Evolutionary conservation across 2,797 vertebrate species (phyloP).

Genomic region (Craterocephalus amniculus): DNA sequence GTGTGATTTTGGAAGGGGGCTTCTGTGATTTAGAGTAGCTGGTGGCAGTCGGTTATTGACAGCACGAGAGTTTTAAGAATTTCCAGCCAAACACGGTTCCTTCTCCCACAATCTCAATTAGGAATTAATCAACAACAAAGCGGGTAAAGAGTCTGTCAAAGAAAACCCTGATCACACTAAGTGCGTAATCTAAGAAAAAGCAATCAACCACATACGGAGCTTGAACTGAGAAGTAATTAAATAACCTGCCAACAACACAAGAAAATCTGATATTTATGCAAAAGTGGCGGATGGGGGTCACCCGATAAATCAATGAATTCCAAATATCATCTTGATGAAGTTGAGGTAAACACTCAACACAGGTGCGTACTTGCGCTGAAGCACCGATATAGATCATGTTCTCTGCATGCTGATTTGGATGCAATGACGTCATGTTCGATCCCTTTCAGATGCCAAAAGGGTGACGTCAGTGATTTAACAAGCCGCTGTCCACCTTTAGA

Average conservation of each 20-base stretch:
- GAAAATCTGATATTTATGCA: constrained; percentile 37
- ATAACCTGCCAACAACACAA: constrained; percentile 40
- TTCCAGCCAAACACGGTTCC: constrained; percentile 32
- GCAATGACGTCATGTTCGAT: constrained; percentile 79
- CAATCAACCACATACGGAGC: constrained; percentile 62
- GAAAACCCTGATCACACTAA: constrained; percentile 47
- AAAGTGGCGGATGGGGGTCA: not conserved
- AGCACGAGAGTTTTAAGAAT: constrained; percentile 43
- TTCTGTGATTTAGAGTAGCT: constrained; percentile 68
- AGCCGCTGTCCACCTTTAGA: constrained; percentile 41
- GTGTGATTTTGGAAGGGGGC: constrained; percentile 75
- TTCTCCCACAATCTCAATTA: constrained; percentile 56
- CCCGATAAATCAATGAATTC: constrained; percentile 27
- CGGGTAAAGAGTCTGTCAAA: constrained; percentile 40
- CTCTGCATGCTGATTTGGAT: constrained; percentile 67
- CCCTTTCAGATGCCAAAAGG: constrained; percentile 61
- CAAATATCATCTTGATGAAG: constrained; percentile 30
- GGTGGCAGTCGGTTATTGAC: constrained; percentile 64
- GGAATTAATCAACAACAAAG: constrained; percentile 58
- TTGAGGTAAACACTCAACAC: constrained; percentile 51
- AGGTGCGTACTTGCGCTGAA: constrained; percentile 41
- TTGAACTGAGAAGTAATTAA: constrained; percentile 49
- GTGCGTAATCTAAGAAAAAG: constrained; percentile 55
- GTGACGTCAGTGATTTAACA: constrained; percentile 73
- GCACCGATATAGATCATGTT: constrained; percentile 47